Base-by-base conservation (phyloP, 92 coral and sea anemone genomes). In the Hydrozoanthus gracilis region DNA sequence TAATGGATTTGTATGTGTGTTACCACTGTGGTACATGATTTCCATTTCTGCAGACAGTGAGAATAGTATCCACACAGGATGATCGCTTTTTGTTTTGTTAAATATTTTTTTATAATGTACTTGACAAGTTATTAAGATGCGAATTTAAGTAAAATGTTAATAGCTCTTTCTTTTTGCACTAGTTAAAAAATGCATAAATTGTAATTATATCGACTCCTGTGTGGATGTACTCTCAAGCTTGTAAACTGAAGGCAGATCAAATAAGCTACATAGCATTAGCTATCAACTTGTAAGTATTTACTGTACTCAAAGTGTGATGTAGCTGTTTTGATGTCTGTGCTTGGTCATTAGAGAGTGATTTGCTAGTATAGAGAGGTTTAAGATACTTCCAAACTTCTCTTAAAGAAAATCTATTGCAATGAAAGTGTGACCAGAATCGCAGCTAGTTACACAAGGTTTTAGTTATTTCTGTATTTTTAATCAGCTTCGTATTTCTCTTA, bases 41-140 rank as follows among this genome's bases (percentile, higher is more conserved):
- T 64, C n/a, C 6, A 12, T 66, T 13, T 80, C 15, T 11, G 64
- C 84, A 8, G 55, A 45, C 84, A 8, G 55, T 8, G 56, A 79
- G 44, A 44, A 12, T 61, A 61, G 61, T 39, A 80, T 48, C 60
- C 46, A 18, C 51, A 56, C 85, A 80, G 73, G 49, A 76, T 18
- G 45, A 76, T 35, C 18, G 8, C 11, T 27, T 48, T 17, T 68
- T 61, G 67, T 11, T 64, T 17, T 76, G 50, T 75, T 8, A 10
- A n/a, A 75, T 49, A 76, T 17, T n/a, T 58, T 58, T 3, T 11
- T 11, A 58, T 8, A 11, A 58, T 58, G 15, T 58, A 58, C 15
- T 9, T 27, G 39, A 27, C 39, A 27, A 27, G n/a, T 11, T 58
- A 58, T 14, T 16, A 58, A 8, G 15, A 11, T 58, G 64, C 12